Base-by-base conservation (phyloP, 2,113 vertebrate species). In the Agelaius tricolor region DNA sequence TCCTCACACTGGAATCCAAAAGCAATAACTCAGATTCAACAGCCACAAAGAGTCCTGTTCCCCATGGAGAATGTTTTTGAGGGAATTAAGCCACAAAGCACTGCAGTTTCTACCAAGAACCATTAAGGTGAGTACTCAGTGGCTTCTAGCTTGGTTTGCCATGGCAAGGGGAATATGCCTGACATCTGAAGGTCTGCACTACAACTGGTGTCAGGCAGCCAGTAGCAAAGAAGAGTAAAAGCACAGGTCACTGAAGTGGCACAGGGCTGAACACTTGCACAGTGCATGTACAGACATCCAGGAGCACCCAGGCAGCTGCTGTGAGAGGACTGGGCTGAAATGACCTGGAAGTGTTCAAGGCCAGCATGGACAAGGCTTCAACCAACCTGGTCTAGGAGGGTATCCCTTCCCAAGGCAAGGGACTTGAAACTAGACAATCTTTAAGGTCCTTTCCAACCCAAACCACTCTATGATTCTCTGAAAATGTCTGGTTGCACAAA, bases 281-380 rank as follows among this genome's bases (percentile, higher is more conserved):
- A 0, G 35, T 31, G 19, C 10, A 5, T 0, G 16, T 2, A 39
- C 22, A 67, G 44, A 51, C n/a, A 27, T 9, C 27, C 62, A 49
- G 2, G 3, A 85, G 44, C 7, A 79, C 9, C 15, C 13, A 47
- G 10, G 37, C 44, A 90, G 55, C 44, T 41, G 23, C 20, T 21
- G 63, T 1, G 31, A 39, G 22, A 66, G 15, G 24, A 49, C 0
- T 61, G 66, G 52, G 49, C 57, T 61, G 30, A 74, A 90, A 52
- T 3, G 4, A 81, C 19, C 37, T 52, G 19, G 18, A 89, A 30
- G 9, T 63, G 17, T 24, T 54, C 41, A 63, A 69, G 47, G 47
- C 35, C 17, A 63, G 35, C 35, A 1, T 62, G 63, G 47, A 69
- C 0, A 1, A 54, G 15, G 41, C 22, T 63, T 63, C 0, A 2